phyloP scores from a whole-genome alignment of 1,140 invertebrate genomes.

The Drosophila simulans region DNA sequence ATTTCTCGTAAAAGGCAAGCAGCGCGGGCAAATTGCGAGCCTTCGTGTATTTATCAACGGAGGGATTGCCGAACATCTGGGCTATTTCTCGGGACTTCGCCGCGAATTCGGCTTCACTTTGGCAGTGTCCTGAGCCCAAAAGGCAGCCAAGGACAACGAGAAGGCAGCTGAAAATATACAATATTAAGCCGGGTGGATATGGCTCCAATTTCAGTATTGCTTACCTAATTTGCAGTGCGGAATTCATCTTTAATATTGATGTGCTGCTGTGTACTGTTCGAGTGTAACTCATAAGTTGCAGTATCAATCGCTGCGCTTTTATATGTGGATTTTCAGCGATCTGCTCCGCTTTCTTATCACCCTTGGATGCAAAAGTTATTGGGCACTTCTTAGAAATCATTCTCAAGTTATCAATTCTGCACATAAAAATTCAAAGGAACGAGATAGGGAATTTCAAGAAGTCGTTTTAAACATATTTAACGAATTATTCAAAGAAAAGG shows the following conservation, averaged over 20 bases:
- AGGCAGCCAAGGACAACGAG: neutral
- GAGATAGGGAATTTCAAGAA: too few species aligned
- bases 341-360: neutral
- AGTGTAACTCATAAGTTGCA: neutral
- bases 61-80: neutral
- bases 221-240: neutral
- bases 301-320: neutral
- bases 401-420: too few species aligned
- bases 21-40: neutral
- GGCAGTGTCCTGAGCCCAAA: neutral
- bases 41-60: neutral
- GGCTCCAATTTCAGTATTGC: neutral
- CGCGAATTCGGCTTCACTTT: neutral
- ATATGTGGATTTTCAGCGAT: neutral
- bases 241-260: neutral
- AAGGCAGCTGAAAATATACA: neutral
- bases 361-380: too few species aligned
- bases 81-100: neutral
- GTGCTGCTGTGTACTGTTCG: neutral
- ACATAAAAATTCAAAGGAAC: too few species aligned
- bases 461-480: too few species aligned
- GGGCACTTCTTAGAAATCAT: neutral
- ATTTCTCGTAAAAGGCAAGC: neutral
- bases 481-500: too few species aligned
- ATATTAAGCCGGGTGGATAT: neutral